phyloP scores from a whole-genome alignment of 2,113 vertebrate species.

The Micromys minutus region DNA sequence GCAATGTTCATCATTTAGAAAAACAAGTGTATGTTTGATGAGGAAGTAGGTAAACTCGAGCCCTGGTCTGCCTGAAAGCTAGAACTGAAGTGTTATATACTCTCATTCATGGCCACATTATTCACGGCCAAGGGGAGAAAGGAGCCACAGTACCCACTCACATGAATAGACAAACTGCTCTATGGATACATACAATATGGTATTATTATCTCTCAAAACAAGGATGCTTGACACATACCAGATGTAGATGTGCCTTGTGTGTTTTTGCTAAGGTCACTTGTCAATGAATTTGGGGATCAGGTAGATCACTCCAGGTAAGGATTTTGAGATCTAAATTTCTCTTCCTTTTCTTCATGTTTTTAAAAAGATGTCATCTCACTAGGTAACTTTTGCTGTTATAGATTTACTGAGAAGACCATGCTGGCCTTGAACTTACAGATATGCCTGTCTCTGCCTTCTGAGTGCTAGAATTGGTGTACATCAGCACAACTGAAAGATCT shows the following conservation, averaged over 20 bases:
- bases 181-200: not conserved
- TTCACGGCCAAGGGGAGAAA: not conserved
- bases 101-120: not conserved
- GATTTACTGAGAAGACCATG: not conserved
- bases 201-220: not conserved
- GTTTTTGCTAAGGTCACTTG: not conserved
- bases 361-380: not conserved
- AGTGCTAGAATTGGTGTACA: not conserved
- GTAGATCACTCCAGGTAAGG: not conserved
- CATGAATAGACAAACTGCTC: not conserved
- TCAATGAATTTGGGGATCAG: not conserved
- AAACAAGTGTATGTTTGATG: not conserved
- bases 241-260: not conserved
- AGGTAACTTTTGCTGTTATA: not conserved
- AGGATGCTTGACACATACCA: not conserved
- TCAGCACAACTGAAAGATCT: not conserved
- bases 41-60: not conserved
- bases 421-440: not conserved
- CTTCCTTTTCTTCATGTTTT: not conserved
- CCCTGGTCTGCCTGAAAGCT: not conserved
- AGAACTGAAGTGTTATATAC: not conserved
- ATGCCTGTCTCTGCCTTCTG: not conserved
- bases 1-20: not conserved
- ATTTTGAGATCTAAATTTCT: not conserved
- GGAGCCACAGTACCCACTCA: not conserved